phyloP scores from a whole-genome alignment of 1,140 invertebrate genomes.

The Ceratosolen fusciceps region DNA sequence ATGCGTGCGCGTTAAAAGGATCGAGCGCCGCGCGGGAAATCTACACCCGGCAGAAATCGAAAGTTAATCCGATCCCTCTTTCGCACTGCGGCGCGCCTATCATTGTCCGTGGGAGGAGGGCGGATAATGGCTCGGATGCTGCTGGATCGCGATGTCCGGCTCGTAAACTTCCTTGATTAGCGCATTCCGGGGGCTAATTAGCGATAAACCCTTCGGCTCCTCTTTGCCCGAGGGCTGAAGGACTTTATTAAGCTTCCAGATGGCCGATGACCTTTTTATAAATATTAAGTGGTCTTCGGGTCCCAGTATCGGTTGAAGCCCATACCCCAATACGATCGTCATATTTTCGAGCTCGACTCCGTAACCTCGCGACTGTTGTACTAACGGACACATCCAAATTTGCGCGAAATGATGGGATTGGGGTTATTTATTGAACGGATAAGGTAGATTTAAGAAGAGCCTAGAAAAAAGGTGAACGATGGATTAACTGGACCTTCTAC shows the following conservation, averaged over 20 bases:
- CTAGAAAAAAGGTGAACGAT: no score
- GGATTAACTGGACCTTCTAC: no score
- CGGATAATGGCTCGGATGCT: slow-evolving; percentile 27
- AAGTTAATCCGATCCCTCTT: slow-evolving; percentile 22
- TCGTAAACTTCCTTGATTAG: slow-evolving; percentile 55
- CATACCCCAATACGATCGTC: not conserved
- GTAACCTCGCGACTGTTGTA: no score
- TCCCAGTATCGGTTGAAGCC: not conserved
- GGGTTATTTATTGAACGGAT: no score
- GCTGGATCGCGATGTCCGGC: slow-evolving; percentile 28
- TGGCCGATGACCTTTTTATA: not conserved
- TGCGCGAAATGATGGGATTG: not conserved
- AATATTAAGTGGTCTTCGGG: not conserved
- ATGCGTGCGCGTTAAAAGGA: not conserved
- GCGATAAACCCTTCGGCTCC: slow-evolving; percentile 38
- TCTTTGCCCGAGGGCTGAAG: slow-evolving; percentile 5
- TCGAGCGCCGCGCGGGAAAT: not conserved
- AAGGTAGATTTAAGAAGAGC: no score
- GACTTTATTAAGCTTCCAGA: not conserved
- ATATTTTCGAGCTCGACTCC: not conserved
- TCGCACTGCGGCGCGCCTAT: slow-evolving; percentile 6
- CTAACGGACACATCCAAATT: not conserved
- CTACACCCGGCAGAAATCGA: slow-evolving; percentile 15
- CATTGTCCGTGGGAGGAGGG: slow-evolving; percentile 1
- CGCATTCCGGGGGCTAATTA: slow-evolving; percentile 51